phyloP scores from a whole-genome alignment of 2,888 invertebrate genomes.

The Microctonus aethiopoides region DNA sequence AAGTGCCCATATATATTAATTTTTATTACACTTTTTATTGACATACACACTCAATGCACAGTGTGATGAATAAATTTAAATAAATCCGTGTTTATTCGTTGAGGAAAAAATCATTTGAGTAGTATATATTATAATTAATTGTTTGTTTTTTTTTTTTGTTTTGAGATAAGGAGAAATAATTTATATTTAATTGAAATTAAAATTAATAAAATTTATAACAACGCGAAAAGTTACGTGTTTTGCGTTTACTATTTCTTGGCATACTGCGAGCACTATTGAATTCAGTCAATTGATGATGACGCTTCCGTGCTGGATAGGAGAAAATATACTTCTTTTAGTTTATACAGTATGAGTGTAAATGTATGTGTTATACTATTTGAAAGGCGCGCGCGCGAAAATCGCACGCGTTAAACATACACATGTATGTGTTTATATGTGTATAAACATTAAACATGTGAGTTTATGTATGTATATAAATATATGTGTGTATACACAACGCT shows the following conservation, averaged over 20 bases:
- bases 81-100: too few species aligned
- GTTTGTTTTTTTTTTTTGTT: too few species aligned
- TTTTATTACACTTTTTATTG: background rate
- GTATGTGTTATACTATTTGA: background rate
- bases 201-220: background rate
- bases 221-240: background rate
- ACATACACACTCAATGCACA: background rate
- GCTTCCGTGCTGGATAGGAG: background rate
- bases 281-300: background rate
- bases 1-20: background rate
- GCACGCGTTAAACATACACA: background rate
- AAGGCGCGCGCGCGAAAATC: slow-evolving; percentile 7
- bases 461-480: background rate
- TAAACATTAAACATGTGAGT: background rate
- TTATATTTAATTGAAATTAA: too few species aligned
- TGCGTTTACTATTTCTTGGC: background rate
- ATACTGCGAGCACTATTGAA: background rate
- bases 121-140: too few species aligned
- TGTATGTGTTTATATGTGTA: background rate
- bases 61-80: too few species aligned
- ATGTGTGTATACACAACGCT: background rate
- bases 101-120: too few species aligned
- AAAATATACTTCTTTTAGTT: slow-evolving; percentile 2
- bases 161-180: too few species aligned
- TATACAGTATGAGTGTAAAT: background rate